Conservation (phyloP, 2,888 invertebrate species). For the Toxonevra muliebris region DNA sequence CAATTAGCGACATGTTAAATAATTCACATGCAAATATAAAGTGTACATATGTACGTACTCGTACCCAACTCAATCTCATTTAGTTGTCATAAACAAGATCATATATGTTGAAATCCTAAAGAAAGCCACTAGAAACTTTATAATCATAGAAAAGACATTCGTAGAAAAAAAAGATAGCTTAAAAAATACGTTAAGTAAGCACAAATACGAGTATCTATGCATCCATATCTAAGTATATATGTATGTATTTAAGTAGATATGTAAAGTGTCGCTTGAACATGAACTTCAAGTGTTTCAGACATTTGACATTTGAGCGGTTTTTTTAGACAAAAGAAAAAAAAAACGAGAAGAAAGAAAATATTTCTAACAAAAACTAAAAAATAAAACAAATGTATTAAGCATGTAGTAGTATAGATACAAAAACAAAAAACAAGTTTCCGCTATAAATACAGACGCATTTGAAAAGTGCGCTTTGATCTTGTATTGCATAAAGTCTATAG, state of each 20-base stretch:
- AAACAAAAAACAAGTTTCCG: no score
- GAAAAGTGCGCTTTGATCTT: no score
- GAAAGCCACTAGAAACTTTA: no score
- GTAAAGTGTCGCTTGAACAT: conserved; percentile 36
- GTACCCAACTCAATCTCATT: not conserved
- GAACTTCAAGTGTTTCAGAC: conserved; percentile 53
- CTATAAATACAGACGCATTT: no score
- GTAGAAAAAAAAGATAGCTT: not conserved
- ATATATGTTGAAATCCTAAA: not conserved
- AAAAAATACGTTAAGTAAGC: not conserved
- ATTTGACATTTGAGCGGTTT: conserved; percentile 53
- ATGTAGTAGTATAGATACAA: no score
- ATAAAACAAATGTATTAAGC: no score
- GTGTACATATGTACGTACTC: not conserved
- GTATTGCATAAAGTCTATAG: no score
- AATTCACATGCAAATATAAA: not conserved
- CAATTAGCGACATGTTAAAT: conserved; percentile 53
- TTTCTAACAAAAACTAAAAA: no score
- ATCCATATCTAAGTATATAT: no score
- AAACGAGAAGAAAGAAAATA: no score
- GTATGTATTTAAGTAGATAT: not conserved
- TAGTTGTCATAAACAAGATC: conserved; percentile 40
- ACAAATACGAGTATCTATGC: no score
- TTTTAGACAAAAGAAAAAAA: conserved; percentile 43
- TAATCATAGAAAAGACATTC: no score